A percentile compares a stretch with the other conserved stretches of the same genome.
These are phyloP conservation scores for Melipona bicolor DNA, from an alignment of 2,888 invertebrate species.

Conservation along the genomic window DNA sequence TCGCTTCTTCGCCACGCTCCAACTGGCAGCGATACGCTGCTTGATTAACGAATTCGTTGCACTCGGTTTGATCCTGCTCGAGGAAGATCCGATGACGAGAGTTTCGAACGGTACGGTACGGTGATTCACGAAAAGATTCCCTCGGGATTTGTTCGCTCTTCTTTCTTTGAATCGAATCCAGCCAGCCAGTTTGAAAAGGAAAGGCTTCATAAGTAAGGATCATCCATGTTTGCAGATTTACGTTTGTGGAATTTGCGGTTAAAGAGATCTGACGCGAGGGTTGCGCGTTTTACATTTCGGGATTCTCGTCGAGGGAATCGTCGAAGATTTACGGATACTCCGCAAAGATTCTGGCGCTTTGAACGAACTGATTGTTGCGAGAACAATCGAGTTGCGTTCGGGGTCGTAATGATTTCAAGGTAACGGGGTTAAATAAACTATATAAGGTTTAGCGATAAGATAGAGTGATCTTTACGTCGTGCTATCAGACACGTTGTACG, in stretches of 20 bases:
- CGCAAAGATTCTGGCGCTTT: not conserved
- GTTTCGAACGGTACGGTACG: not conserved
- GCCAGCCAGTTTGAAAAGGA: not conserved
- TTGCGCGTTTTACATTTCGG: not conserved
- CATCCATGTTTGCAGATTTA: not conserved
- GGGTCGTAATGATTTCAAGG: not conserved
- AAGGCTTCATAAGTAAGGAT: not conserved
- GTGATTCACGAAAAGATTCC: no score
- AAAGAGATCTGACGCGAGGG: no score
- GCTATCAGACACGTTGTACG: not conserved
- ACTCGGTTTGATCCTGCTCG: conserved; percentile 14
- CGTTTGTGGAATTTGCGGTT: not conserved
- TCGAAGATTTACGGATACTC: not conserved
- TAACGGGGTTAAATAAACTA: conserved; percentile 3
- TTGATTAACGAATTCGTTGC: conserved; percentile 58
- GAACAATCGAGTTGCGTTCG: not conserved
- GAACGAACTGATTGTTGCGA: not conserved
- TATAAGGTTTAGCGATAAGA: not conserved
- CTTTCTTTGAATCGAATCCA: not conserved
- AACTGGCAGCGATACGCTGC: conserved; percentile 52
- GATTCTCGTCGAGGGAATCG: no score
- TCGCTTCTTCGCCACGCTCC: conserved; percentile 36
- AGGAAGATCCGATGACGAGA: not conserved
- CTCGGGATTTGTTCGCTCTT: not conserved
- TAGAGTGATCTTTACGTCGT: not conserved